Conservation (phyloP, 1,140 invertebrate genomes). For the Drosophila parvula region DNA sequence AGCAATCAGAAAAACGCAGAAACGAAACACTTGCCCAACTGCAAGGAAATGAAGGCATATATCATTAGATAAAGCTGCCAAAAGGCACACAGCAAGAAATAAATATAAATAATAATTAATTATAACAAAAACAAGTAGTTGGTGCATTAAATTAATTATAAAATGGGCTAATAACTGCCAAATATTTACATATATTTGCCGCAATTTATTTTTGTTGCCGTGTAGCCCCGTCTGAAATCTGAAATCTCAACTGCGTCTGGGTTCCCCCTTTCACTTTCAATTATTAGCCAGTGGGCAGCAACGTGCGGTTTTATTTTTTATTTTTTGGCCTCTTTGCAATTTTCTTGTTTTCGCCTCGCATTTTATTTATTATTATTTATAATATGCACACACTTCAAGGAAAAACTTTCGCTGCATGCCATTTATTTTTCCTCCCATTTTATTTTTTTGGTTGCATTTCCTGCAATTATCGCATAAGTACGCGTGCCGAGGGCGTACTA, state of each 20-base stretch:
- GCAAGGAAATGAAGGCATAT: conserved; percentile 25
- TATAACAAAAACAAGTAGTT: no score
- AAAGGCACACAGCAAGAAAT: not conserved
- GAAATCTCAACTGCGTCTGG: conserved; percentile 20
- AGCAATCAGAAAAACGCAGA: conserved; percentile 34
- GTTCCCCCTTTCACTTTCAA: conserved; percentile 68
- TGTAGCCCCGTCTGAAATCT: conserved; percentile 2
- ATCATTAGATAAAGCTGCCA: conserved; percentile 14
- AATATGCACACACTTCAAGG: conserved; percentile 58
- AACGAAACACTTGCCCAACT: conserved; percentile 26
- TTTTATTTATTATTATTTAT: conserved; percentile 65
- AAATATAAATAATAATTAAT: not conserved
- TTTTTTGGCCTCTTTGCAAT: conserved; percentile 45
- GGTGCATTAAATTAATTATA: no score
- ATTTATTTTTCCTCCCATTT: conserved; percentile 27
- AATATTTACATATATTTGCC: not conserved
- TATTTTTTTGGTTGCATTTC: conserved; percentile 43
- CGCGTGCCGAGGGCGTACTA: conserved; percentile 21
- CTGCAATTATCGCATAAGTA: conserved; percentile 65
- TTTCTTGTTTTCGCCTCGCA: conserved; percentile 51
- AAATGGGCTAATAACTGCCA: not conserved
- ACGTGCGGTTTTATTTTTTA: conserved; percentile 14
- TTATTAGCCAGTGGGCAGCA: conserved; percentile 71
- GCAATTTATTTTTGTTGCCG: conserved; percentile 13
- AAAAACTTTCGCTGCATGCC: conserved; percentile 71